Evolutionary conservation across 2,888 invertebrate genomes (phyloP), one percentile per base, ranked within the genome.

Genomic region (Drosophila trichaetosa): DNA sequence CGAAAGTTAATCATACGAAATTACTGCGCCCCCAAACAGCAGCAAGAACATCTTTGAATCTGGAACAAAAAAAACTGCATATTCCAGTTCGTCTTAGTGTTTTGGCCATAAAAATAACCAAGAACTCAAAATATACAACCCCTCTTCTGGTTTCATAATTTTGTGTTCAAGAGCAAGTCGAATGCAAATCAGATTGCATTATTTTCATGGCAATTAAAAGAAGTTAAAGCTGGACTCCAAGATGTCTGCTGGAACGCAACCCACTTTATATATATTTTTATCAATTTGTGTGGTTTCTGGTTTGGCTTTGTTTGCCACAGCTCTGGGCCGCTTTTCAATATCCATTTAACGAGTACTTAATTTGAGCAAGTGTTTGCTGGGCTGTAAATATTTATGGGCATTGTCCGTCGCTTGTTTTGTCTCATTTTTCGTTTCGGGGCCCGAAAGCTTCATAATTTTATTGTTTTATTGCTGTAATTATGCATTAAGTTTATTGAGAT

Each of bases 291-390:
- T 34, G 40, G 48, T 38, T 38, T 69, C 54, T 69, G 65, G 27
- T 13, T 51, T 31, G 52, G 51, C 36, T 36, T 56, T 53, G 59
- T 51, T 69, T 38, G 49, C 49, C 42, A 46, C 57, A 36, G 52
- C 36, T 56, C 49, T 70, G 62, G 53, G 61, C 62, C 62, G 80
- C 79, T 76, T 88, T 88, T 83, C 87, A 82, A 84, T 88, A 83
- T 83, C 76, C 72, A 79, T 90, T 88, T 90, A 83, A 87, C 89
- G 84, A 89, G 87, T 90, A 86, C 87, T 90, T 88, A 88, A 88
- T 88, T 88, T 81, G 75, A 78, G 81, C 89, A 88, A 90, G 87
- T 89, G 87, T 87, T 89, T 86, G 86, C 80, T 86, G 79, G 82
- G 87, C 77, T 88, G 87, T 87, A 90, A 87, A 90, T 90, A 86